Conservation (phyloP, 92 coral and sea anemone genomes). For the Palythoa heliodiscus region DNA sequence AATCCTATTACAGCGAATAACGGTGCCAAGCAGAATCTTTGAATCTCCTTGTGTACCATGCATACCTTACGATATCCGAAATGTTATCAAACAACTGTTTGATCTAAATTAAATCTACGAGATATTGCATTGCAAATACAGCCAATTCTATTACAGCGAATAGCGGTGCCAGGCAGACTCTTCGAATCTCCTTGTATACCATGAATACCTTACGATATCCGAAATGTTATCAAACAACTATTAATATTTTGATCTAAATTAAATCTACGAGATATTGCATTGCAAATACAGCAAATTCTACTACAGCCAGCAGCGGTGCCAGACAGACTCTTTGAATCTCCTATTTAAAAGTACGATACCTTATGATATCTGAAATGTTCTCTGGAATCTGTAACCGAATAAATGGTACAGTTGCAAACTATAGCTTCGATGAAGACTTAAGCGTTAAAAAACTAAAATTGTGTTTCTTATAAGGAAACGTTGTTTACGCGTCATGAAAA, state of each 20-base stretch:
- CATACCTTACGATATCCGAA: neutral
- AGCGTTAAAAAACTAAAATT: neutral
- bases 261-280: constrained; percentile 33
- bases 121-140: constrained; percentile 38
- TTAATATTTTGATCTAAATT: neutral
- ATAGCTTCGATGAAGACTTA: neutral
- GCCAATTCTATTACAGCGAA: neutral
- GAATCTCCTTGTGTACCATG: neutral
- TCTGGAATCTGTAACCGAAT: neutral
- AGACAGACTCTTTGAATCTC: neutral
- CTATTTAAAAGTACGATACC: neutral
- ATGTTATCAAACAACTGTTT: neutral
- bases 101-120: constrained; percentile 2
- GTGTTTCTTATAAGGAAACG: constrained; percentile 28
- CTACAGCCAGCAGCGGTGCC: constrained; percentile 3
- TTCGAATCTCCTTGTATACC: neutral
- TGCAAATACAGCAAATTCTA: constrained; percentile 4
- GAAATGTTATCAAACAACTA: neutral
- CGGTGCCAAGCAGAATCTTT: neutral
- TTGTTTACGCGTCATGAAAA: neutral
- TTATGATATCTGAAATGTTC: neutral
- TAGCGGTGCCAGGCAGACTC: constrained; percentile 9
- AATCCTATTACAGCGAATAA: neutral
- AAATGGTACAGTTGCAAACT: neutral
- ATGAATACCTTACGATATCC: neutral